Conservation (phyloP, 2,888 invertebrate genomes). For the Fissipunctia ypsillon region DNA sequence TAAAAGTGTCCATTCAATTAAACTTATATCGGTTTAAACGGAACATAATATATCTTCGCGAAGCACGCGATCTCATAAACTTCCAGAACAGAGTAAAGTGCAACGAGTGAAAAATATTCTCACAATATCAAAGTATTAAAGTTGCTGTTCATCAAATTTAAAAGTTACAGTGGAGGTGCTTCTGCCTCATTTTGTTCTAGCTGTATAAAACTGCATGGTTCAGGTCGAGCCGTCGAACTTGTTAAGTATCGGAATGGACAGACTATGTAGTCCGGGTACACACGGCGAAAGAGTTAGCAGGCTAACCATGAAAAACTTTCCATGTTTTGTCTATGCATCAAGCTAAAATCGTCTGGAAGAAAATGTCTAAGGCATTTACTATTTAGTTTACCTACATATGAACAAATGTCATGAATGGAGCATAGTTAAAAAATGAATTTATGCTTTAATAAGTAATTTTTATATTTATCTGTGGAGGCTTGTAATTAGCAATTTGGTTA, state of each 20-base stretch:
- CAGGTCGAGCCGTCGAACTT: constrained; percentile 71
- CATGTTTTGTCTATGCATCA: not conserved
- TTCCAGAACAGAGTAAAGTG: constrained; percentile 56
- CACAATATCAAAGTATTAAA: constrained; percentile 73
- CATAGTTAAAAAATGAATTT: no score
- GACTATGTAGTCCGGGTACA: constrained; percentile 68
- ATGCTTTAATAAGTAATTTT: no score
- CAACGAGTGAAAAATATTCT: constrained; percentile 70
- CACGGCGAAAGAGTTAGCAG: constrained; percentile 4
- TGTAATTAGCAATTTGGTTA: no score
- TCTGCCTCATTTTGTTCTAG: constrained; percentile 64
- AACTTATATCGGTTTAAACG: constrained; percentile 35
- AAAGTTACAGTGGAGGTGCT: constrained; percentile 74
- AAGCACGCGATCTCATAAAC: constrained; percentile 55
- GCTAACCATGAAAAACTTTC: not conserved
- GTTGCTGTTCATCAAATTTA: constrained; percentile 78
- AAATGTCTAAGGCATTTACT: not conserved
- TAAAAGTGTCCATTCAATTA: constrained; percentile 36
- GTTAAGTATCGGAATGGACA: constrained; percentile 76
- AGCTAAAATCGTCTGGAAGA: not conserved
- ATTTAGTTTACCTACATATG: not conserved
- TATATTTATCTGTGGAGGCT: no score
- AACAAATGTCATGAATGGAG: not conserved
- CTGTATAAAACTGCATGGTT: constrained; percentile 72
- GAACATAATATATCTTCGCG: constrained; percentile 46